phyloP scores from a whole-genome alignment of 2,113 vertebrate species.

The Delphinus delphis region DNA sequence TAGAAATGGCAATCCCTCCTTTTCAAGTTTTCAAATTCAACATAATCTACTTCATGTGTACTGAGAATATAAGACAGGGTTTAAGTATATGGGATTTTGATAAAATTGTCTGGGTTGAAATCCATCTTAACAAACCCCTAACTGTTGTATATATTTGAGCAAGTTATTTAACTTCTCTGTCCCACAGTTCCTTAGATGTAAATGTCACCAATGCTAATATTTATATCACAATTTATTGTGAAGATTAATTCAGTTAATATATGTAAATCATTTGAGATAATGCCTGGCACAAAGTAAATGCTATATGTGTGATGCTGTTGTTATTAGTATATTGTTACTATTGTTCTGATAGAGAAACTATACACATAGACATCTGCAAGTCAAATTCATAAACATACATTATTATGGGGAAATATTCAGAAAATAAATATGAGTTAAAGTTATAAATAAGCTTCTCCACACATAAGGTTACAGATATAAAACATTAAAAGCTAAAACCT shows the following conservation, averaged over 20 bases:
- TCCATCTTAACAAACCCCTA: not conserved
- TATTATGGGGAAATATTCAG: not conserved
- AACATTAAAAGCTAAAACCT: not conserved
- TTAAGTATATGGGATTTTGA: not conserved
- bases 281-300: not conserved
- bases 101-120: not conserved
- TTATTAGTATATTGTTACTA: not conserved
- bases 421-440: not conserved
- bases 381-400: not conserved
- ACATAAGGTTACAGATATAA: not conserved
- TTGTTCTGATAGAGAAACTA: not conserved
- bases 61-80: not conserved
- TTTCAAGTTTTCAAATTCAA: not conserved
- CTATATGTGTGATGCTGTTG: not conserved
- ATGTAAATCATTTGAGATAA: not conserved
- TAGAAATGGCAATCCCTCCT: not conserved
- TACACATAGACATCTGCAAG: not conserved
- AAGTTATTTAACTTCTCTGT: not conserved
- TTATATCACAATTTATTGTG: not conserved
- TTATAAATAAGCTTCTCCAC: not conserved
- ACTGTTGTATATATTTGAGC: not conserved
- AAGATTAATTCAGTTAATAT: not conserved
- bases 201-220: not conserved
- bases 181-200: not conserved
- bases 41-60: not conserved